phyloP scores from a whole-genome alignment of 2,797 vertebrate genomes.

The Melopsittacus undulatus region DNA sequence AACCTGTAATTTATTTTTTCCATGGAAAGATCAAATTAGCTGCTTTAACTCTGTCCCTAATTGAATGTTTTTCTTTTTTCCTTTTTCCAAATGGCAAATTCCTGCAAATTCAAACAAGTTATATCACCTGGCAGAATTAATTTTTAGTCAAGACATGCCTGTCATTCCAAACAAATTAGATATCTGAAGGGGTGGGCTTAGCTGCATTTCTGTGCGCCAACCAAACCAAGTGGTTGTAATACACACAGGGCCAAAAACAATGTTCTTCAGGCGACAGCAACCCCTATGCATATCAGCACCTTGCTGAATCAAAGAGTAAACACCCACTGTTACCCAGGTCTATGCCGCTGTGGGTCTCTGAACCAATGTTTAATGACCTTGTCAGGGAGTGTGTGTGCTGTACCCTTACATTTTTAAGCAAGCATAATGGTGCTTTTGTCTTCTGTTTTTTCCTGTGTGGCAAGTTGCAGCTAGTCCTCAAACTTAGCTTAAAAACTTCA shows the following conservation, averaged over 20 bases:
- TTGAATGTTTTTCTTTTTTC: constrained; percentile 63
- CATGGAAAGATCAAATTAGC: constrained; percentile 63
- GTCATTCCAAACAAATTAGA: constrained; percentile 76
- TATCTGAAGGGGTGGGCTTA: constrained; percentile 67
- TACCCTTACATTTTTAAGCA: constrained; percentile 51
- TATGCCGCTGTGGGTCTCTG: constrained; percentile 30
- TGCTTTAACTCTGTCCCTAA: constrained; percentile 55
- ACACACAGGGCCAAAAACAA: fast-evolving
- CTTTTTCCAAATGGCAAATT: constrained; percentile 65
- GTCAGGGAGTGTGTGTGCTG: constrained; percentile 52
- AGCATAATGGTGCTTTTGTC: constrained; percentile 70
- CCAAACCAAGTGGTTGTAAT: constrained; percentile 19
- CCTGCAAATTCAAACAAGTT: constrained; percentile 76
- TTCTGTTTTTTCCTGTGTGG: constrained; percentile 64
- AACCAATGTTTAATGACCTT: constrained; percentile 59
- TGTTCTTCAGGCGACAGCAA: constrained; percentile 22
- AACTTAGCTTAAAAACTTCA: constrained; percentile 28
- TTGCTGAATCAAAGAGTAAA: constrained; percentile 60
- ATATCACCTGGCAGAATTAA: constrained; percentile 69
- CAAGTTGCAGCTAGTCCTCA: constrained; percentile 69
- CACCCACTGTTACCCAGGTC: constrained; percentile 29
- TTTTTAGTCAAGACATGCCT: constrained; percentile 75
- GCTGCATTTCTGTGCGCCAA: constrained; percentile 27
- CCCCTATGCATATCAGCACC: constrained; percentile 42
- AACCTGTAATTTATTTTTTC: constrained; percentile 49